These are phyloP conservation scores for Propithecus coquereli DNA, from an alignment of 2,113 vertebrate genomes.

Conservation along the genomic window DNA sequence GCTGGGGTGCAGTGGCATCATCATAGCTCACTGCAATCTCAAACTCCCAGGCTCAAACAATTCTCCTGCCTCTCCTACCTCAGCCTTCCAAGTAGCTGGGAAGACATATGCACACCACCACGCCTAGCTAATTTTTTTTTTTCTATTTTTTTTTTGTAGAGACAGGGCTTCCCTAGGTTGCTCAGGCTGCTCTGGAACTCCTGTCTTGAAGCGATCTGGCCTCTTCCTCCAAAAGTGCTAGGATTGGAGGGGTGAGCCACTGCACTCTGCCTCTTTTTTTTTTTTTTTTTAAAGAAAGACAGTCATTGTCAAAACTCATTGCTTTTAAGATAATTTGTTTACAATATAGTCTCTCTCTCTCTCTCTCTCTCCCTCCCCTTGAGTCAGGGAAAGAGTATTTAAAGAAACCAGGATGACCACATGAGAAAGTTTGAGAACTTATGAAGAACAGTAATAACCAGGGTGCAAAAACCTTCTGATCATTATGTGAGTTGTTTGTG, in stretches of 20 bases:
- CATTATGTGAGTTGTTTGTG: slow-evolving; percentile 12
- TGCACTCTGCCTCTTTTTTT: neutral
- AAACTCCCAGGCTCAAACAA: neutral
- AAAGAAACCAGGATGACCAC: slow-evolving; percentile 28
- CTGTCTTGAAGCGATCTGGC: too few relatives aligned
- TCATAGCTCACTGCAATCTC: too few relatives aligned
- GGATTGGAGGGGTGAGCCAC: too few relatives aligned
- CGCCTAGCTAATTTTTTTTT: neutral
- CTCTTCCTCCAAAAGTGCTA: too few relatives aligned
- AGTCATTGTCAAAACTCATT: slow-evolving; percentile 15
- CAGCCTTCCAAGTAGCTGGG: neutral
- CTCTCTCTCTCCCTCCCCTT: neutral
- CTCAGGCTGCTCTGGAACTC: too few relatives aligned
- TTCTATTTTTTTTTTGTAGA: too few relatives aligned
- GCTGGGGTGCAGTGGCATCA: too few relatives aligned
- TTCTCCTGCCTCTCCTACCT: neutral
- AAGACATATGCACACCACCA: neutral
- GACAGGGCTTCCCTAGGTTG: too few relatives aligned
- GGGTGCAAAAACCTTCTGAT: neutral
- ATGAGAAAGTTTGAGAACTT: slow-evolving; percentile 24
- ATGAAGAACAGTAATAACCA: slow-evolving; percentile 16
- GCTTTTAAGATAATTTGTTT: slow-evolving; percentile 32
- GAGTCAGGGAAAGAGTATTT: neutral
- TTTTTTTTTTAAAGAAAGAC: neutral
- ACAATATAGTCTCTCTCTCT: neutral